phyloP scores from a whole-genome alignment of 2,113 vertebrate species.

The Lophochroa leadbeateri region DNA sequence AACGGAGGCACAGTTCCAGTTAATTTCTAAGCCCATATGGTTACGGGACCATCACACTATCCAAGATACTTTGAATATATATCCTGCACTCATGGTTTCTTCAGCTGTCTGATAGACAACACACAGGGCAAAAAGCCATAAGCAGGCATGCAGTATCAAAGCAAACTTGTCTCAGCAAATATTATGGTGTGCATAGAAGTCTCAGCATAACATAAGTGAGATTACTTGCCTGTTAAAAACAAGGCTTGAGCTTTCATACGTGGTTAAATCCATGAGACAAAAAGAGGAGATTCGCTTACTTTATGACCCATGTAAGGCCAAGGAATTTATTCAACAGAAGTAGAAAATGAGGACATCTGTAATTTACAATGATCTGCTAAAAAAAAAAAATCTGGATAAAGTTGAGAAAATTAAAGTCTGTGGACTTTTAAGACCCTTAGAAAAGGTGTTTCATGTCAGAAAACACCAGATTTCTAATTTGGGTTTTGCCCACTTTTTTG shows the following conservation, averaged over 20 bases:
- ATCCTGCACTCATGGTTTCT: neutral
- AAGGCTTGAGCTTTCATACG: neutral
- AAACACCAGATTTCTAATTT: neutral
- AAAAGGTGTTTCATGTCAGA: neutral
- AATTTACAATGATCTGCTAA: neutral
- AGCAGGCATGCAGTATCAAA: fast-evolving
- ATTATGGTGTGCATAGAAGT: fast-evolving
- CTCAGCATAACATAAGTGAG: neutral
- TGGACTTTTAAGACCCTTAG: neutral
- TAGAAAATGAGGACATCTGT: neutral
- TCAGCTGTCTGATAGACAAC: neutral
- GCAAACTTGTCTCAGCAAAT: neutral
- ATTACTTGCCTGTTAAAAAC: neutral
- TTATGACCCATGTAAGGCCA: neutral
- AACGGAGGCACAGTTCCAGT: neutral
- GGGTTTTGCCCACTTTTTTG: neutral
- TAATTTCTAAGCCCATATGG: neutral
- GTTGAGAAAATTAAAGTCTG: neutral
- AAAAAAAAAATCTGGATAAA: neutral
- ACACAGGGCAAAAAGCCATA: neutral
- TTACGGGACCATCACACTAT: fast-evolving
- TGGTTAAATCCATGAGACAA: neutral
- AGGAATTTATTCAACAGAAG: neutral
- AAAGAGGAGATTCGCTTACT: neutral
- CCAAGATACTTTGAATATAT: neutral